Evolutionary conservation across 2,113 vertebrate genomes (phyloP).

Genomic region (Aphelocoma coerulescens): DNA sequence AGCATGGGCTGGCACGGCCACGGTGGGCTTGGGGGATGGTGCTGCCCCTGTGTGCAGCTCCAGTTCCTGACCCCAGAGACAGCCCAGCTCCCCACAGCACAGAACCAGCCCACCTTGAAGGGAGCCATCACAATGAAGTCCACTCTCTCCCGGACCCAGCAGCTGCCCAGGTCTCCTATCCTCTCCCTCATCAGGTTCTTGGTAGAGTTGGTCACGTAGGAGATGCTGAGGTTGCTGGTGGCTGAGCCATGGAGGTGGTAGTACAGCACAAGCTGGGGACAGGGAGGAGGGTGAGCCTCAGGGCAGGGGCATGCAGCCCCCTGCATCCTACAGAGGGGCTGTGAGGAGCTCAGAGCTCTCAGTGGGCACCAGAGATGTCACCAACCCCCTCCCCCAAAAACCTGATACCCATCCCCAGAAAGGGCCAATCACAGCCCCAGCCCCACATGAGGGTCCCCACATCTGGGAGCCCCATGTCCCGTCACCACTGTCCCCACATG

Average conservation of each 20-base stretch:
- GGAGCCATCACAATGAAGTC: conserved; percentile 51
- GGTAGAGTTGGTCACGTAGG: background rate
- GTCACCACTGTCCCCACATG: fast-evolving
- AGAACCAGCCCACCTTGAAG: conserved; percentile 75
- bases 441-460: background rate
- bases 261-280: conserved; percentile 84
- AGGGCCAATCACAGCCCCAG: background rate
- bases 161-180: conserved; percentile 77
- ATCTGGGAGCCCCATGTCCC: background rate
- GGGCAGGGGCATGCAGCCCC: background rate
- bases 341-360: background rate
- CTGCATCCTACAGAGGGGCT: background rate
- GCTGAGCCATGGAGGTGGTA: conserved; percentile 81
- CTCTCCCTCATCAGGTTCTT: conserved; percentile 59
- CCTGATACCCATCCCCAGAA: background rate
- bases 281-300: background rate
- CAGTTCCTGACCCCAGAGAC: fast-evolving
- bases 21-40: too few species aligned
- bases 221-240: conserved; percentile 73
- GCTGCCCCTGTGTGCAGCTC: background rate
- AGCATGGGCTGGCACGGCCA: background rate
- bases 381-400: background rate
- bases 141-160: conserved; percentile 88
- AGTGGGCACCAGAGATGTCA: fast-evolving
- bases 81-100: background rate